Base-by-base conservation (phyloP, 2,888 invertebrate species). In the Pterobdella sp. region DNA sequence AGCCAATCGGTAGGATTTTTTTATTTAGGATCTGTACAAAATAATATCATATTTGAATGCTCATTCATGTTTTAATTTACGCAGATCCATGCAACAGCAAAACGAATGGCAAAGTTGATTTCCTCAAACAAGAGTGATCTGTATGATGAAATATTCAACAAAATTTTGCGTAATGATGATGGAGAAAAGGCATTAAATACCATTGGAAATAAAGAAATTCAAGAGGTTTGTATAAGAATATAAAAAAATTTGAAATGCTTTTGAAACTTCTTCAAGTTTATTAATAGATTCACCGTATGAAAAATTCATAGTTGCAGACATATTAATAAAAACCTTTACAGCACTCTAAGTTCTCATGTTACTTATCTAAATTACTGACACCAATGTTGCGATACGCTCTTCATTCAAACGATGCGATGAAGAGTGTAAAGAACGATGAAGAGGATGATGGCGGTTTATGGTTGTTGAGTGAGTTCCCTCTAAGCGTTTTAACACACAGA, bases 341-440 rank as follows among this genome's bases (percentile, higher is more conserved):
- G 60, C 60, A 56, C 60, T 56, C 60, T 3, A 56, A 56, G 60
- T 56, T 56, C 26, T 26, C 60, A 4, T 56, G 60, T 22, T 56
- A 22, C 60, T 18, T 56, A 7, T 56, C 60, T 22, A 56, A 56
- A 22, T 3, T 56, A 18, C 60, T 56, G 4, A 4, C 26, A 26
- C 60, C 60, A 22, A 22, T 56, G 60, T 26, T 56, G 4, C 60
- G 26, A 56, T 26, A 56, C 60, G 3, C 4, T 22, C n/a, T 26
- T 56, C n/a, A 56, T 26, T 4, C 18, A 4, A 4, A 56, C 60
- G 26, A 56, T 26, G 26, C 18, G n/a, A 56, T 26, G 3, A 56
- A 56, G 60, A 56, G 14, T 4, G 4, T 3, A 22, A n/a, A 56
- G 18, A 26, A 56, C n/a, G 60, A 56, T 22, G 60, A 56, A 22